Percentiles rank a stretch among this genome's conserved stretches.
phyloP scores from a whole-genome alignment of 2,113 vertebrate species.

The Megalops atlanticus region DNA sequence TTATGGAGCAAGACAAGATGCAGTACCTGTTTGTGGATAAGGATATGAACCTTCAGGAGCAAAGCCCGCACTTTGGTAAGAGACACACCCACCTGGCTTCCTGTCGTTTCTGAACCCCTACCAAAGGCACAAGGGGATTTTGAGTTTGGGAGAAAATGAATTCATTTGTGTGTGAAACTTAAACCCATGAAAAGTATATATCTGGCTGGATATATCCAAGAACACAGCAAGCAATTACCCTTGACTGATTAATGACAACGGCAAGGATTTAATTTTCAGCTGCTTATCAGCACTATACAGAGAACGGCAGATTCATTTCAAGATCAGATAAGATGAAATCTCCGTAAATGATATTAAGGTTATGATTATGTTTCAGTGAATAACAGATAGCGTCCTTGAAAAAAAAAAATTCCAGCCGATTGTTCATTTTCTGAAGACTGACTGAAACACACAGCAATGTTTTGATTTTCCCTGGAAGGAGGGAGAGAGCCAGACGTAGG shows the following conservation, averaged over 20 bases:
- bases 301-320: neutral
- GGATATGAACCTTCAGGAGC: too few relatives aligned
- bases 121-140: too few relatives aligned
- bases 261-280: neutral
- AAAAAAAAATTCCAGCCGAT: neutral
- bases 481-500: neutral
- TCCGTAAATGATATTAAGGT: neutral
- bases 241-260: neutral
- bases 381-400: neutral
- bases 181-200: neutral
- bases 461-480: slow-evolving; percentile 13
- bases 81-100: too few relatives aligned
- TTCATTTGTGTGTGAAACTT: neutral
- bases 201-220: neutral
- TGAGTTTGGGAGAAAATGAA: too few relatives aligned
- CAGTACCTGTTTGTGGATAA: too few relatives aligned
- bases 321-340: neutral
- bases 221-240: neutral
- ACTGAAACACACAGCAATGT: neutral
- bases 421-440: neutral
- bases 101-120: too few relatives aligned
- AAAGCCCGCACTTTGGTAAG: too few relatives aligned
- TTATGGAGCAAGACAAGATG: too few relatives aligned
- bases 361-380: neutral
- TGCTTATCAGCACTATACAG: neutral